Evolutionary conservation across 2,888 invertebrate species (phyloP).

Genomic region (Leistus spinibarbis): DNA sequence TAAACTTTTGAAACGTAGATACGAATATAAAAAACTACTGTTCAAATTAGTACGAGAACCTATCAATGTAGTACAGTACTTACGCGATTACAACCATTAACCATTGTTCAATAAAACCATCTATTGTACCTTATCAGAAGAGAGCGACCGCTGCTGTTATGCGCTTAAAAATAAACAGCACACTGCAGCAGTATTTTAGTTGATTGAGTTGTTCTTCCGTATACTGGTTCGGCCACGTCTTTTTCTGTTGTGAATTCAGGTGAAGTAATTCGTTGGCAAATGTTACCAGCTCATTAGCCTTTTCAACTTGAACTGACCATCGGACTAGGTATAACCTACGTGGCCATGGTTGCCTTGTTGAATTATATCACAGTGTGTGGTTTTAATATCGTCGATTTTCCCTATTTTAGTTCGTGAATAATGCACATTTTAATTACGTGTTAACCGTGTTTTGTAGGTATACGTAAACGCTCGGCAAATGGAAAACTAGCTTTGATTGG

Average conservation of each 20-base stretch:
- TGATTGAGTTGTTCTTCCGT: slow-evolving; percentile 29
- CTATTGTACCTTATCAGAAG: neutral
- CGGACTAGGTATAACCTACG: neutral
- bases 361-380: neutral
- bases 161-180: neutral
- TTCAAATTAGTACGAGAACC: too few species aligned
- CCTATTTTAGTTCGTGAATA: slow-evolving; percentile 9
- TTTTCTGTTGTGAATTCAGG: slow-evolving; percentile 27
- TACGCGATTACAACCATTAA: neutral
- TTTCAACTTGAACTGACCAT: neutral
- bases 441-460: slow-evolving; percentile 8
- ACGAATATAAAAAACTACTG: too few species aligned
- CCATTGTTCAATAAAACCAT: neutral
- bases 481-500: neutral
- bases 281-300: slow-evolving; percentile 32
- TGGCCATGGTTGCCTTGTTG: neutral
- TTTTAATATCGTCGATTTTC: neutral
- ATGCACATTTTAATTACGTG: slow-evolving; percentile 30
- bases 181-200: slow-evolving; percentile 9
- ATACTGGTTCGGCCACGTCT: slow-evolving; percentile 8
- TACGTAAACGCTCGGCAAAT: neutral
- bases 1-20: too few species aligned
- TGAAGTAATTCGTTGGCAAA: slow-evolving; percentile 26
- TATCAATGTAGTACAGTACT: neutral
- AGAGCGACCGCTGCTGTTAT: neutral